Evolutionary conservation across 2,888 invertebrate genomes (phyloP).

Genomic region (Drosophila cracens): DNA sequence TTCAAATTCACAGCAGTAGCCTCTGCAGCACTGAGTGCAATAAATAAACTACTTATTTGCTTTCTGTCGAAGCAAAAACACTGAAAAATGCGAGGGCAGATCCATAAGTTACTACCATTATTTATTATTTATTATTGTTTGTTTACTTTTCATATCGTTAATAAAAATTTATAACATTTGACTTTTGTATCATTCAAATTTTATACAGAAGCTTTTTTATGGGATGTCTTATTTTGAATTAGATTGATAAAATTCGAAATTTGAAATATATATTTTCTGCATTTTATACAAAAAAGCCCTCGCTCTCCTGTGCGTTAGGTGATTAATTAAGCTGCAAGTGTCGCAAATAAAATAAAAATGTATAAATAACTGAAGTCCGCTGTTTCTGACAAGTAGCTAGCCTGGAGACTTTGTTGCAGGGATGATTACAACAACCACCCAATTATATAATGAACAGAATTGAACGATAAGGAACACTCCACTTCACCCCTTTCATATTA

Average conservation of each 20-base stretch:
- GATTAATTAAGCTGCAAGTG: conserved; percentile 66
- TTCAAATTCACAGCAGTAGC: conserved; percentile 3
- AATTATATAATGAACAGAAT: background rate
- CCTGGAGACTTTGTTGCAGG: background rate
- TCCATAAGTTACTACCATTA: background rate
- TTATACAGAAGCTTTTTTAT: background rate
- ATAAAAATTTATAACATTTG: background rate
- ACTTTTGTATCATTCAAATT: background rate
- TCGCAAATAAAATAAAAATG: conserved; percentile 22
- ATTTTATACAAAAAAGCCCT: conserved; percentile 7
- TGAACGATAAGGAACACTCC: background rate
- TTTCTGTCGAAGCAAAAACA: conserved; percentile 26
- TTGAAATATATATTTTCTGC: background rate
- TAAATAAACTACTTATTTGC: conserved; percentile 49
- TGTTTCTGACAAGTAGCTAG: conserved; percentile 60
- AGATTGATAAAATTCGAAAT: background rate
- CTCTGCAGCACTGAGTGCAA: conserved; percentile 41
- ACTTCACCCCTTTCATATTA: background rate
- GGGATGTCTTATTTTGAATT: background rate
- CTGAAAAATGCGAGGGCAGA: conserved; percentile 11
- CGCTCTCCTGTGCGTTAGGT: conserved; percentile 24
- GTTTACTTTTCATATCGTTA: background rate
- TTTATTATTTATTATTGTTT: no score
- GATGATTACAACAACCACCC: background rate
- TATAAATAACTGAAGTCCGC: conserved; percentile 40